A percentile compares a stretch with the other conserved stretches of the same genome.
phyloP scores from a whole-genome alignment of 2,888 invertebrate genomes.

The Euphydryas editha region DNA sequence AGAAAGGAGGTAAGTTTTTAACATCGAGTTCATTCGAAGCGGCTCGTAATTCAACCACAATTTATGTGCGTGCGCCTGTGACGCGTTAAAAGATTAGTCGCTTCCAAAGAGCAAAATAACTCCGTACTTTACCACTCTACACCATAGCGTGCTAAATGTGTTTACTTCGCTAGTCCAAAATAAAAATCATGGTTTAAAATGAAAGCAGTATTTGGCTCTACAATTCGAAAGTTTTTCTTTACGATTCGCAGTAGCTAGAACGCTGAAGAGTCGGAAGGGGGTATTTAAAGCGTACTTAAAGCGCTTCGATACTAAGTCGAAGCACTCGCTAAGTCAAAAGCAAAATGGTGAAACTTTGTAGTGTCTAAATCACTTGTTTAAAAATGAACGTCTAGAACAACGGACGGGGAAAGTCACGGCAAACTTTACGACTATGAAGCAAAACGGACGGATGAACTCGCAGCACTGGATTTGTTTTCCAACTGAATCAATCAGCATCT shows the following conservation, averaged over 20 bases:
- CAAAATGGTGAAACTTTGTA: constrained; percentile 54
- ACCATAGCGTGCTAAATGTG: constrained; percentile 24
- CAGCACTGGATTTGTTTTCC: constrained; percentile 67
- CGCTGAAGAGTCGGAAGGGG: constrained; percentile 31
- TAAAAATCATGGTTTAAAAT: constrained; percentile 28
- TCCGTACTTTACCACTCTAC: constrained; percentile 24
- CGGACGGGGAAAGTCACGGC: constrained; percentile 59
- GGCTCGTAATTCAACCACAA: constrained; percentile 70
- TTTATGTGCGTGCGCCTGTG: constrained; percentile 81
- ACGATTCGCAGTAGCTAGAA: constrained; percentile 35
- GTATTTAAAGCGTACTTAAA: constrained; percentile 45
- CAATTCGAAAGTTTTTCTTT: constrained; percentile 42
- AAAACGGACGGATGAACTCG: constrained; percentile 53
- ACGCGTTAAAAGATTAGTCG: constrained; percentile 79
- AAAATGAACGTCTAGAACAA: constrained; percentile 66
- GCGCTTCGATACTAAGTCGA: constrained; percentile 43
- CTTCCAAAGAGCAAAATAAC: constrained; percentile 46
- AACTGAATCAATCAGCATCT: constrained; percentile 61
- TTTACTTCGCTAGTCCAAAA: constrained; percentile 36
- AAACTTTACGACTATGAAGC: constrained; percentile 68
- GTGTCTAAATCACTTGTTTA: constrained; percentile 69
- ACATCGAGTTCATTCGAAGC: constrained; percentile 61
- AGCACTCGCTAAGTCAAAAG: constrained; percentile 46
- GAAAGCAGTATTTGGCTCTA: constrained; percentile 34
- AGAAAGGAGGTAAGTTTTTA: constrained; percentile 58